A percentile compares a stretch with the other conserved stretches of the same genome.
Evolutionary conservation across 1,140 invertebrate species (phyloP).

Genomic region (Phymorhynchus buccinoides): DNA sequence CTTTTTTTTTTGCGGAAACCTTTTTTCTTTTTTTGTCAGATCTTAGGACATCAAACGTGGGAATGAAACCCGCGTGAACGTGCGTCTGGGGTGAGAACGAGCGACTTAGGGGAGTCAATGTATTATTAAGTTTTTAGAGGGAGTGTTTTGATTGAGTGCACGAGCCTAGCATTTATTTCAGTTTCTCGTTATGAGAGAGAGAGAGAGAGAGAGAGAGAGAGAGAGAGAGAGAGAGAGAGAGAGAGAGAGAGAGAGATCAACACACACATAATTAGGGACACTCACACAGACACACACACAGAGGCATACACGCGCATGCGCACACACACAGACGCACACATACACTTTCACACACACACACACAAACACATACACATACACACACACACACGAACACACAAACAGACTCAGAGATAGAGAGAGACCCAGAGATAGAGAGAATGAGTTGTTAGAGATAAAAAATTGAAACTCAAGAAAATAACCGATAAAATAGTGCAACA

Average conservation of each 20-base stretch:
- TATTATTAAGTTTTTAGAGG: too few species aligned
- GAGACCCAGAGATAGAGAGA: too few species aligned
- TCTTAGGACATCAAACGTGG: not conserved
- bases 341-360: not conserved
- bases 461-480: not conserved
- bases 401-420: too few species aligned
- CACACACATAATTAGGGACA: not conserved
- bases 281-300: not conserved
- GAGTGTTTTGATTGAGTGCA: too few species aligned
- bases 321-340: too few species aligned
- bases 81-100: too few species aligned
- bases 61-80: too few species aligned
- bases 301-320: too few species aligned
- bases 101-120: too few species aligned
- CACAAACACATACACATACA: conserved; percentile 16
- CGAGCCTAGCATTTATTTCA: too few species aligned
- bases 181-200: not conserved
- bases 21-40: not conserved
- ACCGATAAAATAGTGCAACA: not conserved
- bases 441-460: too few species aligned
- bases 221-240: not conserved
- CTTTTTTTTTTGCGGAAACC: not conserved
- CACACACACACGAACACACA: too few species aligned
- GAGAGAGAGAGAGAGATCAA: not conserved
- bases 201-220: not conserved